A percentile compares a stretch with the other conserved stretches of the same genome.
Conservation (phyloP, 2,797 vertebrate species). For the Hoplostethus atlanticus region DNA sequence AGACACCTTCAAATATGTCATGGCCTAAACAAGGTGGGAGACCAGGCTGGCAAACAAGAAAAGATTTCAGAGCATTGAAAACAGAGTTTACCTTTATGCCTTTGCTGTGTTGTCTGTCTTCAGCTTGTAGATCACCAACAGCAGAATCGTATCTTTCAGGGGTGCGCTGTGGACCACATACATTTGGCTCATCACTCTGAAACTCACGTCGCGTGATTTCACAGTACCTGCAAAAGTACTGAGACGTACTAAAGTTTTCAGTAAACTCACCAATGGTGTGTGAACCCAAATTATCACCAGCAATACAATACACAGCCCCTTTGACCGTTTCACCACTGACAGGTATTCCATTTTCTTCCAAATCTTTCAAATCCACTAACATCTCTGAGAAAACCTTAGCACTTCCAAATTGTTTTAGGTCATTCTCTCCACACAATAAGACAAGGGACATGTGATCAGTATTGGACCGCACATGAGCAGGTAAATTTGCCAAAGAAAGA, state of each 20-base stretch:
- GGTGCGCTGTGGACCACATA: conserved; percentile 29
- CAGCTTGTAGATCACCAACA: conserved; percentile 32
- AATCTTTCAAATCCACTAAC: conserved; percentile 35
- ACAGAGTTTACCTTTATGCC: conserved; percentile 36
- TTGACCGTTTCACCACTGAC: conserved; percentile 25
- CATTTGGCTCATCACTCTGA: conserved; percentile 21
- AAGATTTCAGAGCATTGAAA: conserved; percentile 39
- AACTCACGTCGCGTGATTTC: conserved; percentile 20
- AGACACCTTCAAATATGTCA: conserved; percentile 50
- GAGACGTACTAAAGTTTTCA: conserved; percentile 36
- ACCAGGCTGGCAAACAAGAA: conserved; percentile 54
- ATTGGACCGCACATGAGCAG: conserved; percentile 2
- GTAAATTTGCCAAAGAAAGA: conserved; percentile 34
- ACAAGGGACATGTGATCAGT: conserved; percentile 28
- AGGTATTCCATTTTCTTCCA: conserved; percentile 29
- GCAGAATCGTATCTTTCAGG: conserved; percentile 15
- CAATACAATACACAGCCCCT: conserved; percentile 31
- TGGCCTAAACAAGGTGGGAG: conserved; percentile 45
- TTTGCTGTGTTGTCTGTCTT: conserved; percentile 15
- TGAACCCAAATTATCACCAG: conserved; percentile 30
- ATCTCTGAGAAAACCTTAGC: conserved; percentile 37
- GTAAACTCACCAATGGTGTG: conserved; percentile 38
- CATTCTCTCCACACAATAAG: conserved; percentile 27
- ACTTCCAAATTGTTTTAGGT: conserved; percentile 36
- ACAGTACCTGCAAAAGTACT: conserved; percentile 50